Percentiles rank a stretch among this genome's conserved stretches.
Conservation (phyloP, 2,113 vertebrate species). For the Pterocles gutturalis region DNA sequence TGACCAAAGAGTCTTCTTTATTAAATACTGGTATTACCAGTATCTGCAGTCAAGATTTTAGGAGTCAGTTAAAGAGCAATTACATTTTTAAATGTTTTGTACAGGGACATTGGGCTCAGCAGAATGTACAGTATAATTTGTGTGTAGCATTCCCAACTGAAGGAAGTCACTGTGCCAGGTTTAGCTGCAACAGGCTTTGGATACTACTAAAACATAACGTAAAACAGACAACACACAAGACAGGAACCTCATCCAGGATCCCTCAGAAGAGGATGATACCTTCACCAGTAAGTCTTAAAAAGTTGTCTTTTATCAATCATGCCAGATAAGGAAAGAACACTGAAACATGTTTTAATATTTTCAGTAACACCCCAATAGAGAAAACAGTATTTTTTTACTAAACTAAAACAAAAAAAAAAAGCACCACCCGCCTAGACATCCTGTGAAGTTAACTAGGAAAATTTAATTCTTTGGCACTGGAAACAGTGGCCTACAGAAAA, state of each 20-base stretch:
- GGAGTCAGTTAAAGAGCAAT: background rate
- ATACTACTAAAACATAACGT: background rate
- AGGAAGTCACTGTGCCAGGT: background rate
- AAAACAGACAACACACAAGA: background rate
- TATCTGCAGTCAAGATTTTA: background rate
- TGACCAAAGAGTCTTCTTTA: background rate
- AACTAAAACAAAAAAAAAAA: background rate
- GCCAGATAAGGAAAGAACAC: background rate
- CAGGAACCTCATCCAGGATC: background rate
- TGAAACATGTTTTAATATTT: background rate
- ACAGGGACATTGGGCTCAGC: background rate
- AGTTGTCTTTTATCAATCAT: background rate
- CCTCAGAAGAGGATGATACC: background rate
- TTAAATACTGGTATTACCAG: background rate
- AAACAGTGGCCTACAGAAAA: background rate
- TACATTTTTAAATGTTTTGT: background rate
- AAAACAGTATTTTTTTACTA: accelerated
- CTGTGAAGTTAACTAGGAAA: background rate
- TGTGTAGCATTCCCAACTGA: background rate
- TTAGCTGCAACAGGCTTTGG: background rate
- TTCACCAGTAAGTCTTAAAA: background rate
- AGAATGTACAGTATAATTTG: background rate
- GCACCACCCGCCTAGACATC: background rate
- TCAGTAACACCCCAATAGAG: background rate
- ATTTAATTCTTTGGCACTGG: background rate